These are phyloP conservation scores for Lates calcarifer DNA, from an alignment of 2,113 vertebrate genomes.

Conservation along the genomic window DNA sequence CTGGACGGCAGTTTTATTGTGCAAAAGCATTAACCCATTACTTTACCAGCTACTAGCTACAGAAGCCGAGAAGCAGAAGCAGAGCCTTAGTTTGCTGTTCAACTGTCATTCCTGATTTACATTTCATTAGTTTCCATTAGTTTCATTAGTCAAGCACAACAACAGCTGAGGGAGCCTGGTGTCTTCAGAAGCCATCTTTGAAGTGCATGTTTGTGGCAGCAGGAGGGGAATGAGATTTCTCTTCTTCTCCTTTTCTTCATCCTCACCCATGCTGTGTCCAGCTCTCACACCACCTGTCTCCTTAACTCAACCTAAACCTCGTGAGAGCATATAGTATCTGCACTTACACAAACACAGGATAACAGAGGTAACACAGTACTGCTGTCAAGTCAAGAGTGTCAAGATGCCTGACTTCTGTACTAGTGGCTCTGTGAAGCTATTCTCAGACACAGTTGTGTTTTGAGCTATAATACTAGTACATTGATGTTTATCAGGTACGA, in stretches of 20 bases:
- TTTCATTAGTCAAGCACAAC: conserved; percentile 34
- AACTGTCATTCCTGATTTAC: not conserved
- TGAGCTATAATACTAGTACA: not conserved
- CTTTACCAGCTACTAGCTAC: not conserved
- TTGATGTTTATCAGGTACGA: not conserved
- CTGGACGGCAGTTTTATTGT: conserved; percentile 22
- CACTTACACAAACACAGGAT: conserved; percentile 11
- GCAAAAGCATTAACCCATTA: conserved; percentile 11
- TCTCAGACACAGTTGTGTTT: not conserved
- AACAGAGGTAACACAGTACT: not conserved
- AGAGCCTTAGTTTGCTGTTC: not conserved
- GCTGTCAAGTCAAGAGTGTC: not conserved
- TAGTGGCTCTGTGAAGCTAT: not conserved
- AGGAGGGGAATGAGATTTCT: conserved; percentile 66
- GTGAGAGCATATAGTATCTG: not conserved
- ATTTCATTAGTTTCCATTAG: conserved; percentile 52
- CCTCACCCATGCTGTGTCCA: conserved; percentile 66
- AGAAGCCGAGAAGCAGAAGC: conserved; percentile 7
- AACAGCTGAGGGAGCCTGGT: conserved; percentile 38
- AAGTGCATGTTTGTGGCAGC: conserved; percentile 66
- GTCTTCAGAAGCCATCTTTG: conserved; percentile 55
- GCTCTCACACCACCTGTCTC: conserved; percentile 72
- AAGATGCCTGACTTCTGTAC: not conserved
- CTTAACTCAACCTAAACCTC: conserved; percentile 23
- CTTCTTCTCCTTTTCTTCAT: conserved; percentile 57